A percentile compares a stretch with the other conserved stretches of the same genome.
phyloP scores from a whole-genome alignment of 2,797 vertebrate species.

The Psittacula derbiana region DNA sequence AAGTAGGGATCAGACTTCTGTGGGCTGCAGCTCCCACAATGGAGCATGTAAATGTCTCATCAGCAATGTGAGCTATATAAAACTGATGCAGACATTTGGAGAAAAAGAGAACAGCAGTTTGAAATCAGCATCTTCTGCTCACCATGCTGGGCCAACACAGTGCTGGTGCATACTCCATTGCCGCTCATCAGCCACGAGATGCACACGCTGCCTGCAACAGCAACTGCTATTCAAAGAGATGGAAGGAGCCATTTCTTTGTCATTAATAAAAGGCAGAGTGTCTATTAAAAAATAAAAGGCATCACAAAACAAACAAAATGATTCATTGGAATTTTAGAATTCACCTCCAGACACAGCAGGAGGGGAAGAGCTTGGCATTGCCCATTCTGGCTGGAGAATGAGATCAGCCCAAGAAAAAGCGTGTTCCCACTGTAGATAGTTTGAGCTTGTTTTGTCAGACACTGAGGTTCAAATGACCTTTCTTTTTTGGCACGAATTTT shows the following conservation, averaged over 20 bases:
- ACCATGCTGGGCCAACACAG: rapidly evolving
- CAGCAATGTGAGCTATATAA: background rate
- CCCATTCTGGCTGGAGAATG: conserved; percentile 38
- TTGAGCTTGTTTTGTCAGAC: conserved; percentile 51
- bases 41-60: background rate
- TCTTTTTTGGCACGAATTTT: conserved; percentile 50
- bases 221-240: background rate
- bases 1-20: background rate
- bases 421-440: conserved; percentile 57
- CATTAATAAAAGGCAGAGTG: conserved; percentile 47
- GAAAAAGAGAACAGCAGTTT: background rate
- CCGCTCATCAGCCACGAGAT: background rate
- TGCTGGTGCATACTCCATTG: background rate
- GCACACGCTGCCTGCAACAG: background rate
- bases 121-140: background rate
- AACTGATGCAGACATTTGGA: background rate
- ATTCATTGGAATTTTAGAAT: conserved; percentile 62
- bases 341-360: conserved; percentile 59
- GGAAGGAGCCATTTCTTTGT: conserved; percentile 41
- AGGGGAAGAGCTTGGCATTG: conserved; percentile 33
- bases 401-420: conserved; percentile 9
- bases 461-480: conserved; percentile 45
- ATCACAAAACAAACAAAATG: conserved; percentile 33
- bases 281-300: conserved; percentile 52
- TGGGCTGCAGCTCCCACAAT: background rate